Evolutionary conservation across 1,140 invertebrate species (phyloP).

Genomic region (Rhizoglyphus robini): DNA sequence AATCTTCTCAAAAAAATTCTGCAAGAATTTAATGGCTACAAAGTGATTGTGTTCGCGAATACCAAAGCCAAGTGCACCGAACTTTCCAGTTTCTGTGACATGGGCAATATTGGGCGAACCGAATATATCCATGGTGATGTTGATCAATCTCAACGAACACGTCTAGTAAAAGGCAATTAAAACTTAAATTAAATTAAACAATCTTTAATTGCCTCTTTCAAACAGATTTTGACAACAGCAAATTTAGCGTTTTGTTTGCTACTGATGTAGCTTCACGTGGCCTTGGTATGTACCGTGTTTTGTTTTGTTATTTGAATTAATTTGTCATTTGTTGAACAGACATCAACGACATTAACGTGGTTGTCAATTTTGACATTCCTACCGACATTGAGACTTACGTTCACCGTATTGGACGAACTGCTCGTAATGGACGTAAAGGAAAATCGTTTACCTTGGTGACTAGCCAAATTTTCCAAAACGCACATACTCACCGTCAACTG

Average conservation of each 20-base stretch:
- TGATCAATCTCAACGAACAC: slow-evolving; percentile 39
- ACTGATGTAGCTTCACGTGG: slow-evolving; percentile 21
- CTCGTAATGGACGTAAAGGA: not conserved
- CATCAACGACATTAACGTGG: slow-evolving; percentile 44
- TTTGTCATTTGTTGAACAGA: slow-evolving; percentile 32
- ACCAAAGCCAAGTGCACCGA: slow-evolving; percentile 45
- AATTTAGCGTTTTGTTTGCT: slow-evolving; percentile 43
- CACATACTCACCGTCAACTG: not conserved
- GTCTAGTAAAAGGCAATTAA: slow-evolving; percentile 26
- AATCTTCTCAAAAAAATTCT: slow-evolving; percentile 33
- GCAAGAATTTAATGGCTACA: slow-evolving; percentile 40
- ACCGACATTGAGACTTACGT: slow-evolving; percentile 44
- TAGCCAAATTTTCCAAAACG: not conserved
- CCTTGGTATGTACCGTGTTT: slow-evolving; percentile 8
- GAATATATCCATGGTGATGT: slow-evolving; percentile 41
- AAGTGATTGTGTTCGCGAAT: slow-evolving; percentile 52
- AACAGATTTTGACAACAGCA: slow-evolving; percentile 56
- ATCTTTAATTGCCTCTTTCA: too few species aligned
- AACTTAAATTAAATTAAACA: slow-evolving; percentile 9
- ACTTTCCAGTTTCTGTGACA: slow-evolving; percentile 41
- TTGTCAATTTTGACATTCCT: slow-evolving; percentile 46
- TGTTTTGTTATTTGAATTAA: slow-evolving; percentile 57
- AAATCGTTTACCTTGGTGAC: not conserved
- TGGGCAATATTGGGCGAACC: slow-evolving; percentile 42
- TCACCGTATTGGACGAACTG: slow-evolving; percentile 44